phyloP scores from a whole-genome alignment of 2,113 vertebrate genomes.

The Pollachius pollachius region DNA sequence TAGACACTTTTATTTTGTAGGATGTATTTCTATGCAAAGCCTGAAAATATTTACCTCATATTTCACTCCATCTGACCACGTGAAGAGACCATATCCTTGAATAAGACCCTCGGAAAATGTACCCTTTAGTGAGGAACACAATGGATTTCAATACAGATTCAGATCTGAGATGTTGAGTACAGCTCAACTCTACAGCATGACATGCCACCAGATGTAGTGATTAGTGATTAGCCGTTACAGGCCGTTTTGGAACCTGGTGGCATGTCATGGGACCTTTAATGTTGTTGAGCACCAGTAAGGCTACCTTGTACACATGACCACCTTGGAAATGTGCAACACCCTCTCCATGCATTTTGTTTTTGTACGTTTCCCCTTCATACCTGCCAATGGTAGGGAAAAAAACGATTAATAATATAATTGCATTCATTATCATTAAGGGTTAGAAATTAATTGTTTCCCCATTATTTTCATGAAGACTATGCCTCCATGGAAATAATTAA shows the following conservation, averaged over 20 bases:
- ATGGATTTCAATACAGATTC: background rate
- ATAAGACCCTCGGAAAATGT: constrained; percentile 84
- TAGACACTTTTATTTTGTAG: background rate
- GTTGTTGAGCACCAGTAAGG: background rate
- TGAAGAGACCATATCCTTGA: constrained; percentile 83
- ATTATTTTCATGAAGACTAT: background rate
- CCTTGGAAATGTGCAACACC: constrained; percentile 81
- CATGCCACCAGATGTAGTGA: too few species aligned
- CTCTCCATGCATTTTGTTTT: constrained; percentile 77
- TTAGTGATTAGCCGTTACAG: too few species aligned
- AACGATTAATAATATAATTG: background rate
- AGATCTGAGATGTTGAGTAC: background rate
- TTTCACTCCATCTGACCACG: constrained; percentile 78
- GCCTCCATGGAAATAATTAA: background rate
- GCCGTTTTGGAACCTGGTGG: too few species aligned
- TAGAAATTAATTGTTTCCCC: background rate
- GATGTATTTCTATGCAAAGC: too few species aligned
- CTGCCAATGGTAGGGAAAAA: constrained; percentile 53
- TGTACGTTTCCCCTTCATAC: constrained; percentile 78
- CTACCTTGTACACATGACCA: constrained; percentile 80
- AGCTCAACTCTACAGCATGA: background rate
- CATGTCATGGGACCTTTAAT: too few species aligned
- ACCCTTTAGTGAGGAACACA: constrained; percentile 74
- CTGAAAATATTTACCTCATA: constrained; percentile 78
- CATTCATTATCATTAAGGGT: too few species aligned